Evolutionary conservation across 1,140 invertebrate genomes (phyloP), one percentile per base, ranked within the genome.

Genomic region (Magallana angulata): DNA sequence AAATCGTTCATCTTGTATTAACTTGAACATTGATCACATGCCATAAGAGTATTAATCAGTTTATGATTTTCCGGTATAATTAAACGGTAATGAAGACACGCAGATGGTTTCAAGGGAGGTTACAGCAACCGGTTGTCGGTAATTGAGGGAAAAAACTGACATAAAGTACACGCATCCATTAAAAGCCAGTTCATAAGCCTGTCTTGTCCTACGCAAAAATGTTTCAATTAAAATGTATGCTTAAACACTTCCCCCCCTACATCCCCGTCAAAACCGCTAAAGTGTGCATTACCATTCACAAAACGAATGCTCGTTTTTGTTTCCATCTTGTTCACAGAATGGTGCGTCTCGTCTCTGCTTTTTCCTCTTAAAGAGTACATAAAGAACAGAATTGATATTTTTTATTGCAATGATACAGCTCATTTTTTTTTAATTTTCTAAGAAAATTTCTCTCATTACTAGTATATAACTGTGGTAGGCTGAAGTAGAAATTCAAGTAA

Each of bases 121-220:
- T 48, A 48, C 36, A 48, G 36, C 18, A 30, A 76, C 68, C 9
- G 24, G 7, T 30, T 76, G 24, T 12, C 18, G 11, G 18, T 76
- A 76, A 76, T 76, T 76, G 68, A 12, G 60, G 36, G 3, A 62
- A 62, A 76, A 12, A 76, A 36, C 24, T 71, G 64, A 71, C 36
- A 48, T 76, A 76, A 76, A 76, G 68, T 76, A 76, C 68, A 76
- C 11, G 6, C 24, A 76, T 36, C 24, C 68, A 76, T 76, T 76
- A 76, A 76, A 76, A 7, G 9, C 7, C 68, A 9, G 7, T 30
- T 76, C 68, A 12, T 30, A 62, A n/a, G 36, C 1, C 36, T 48
- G 36, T 48, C 36, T 62, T 12, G 11, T 64, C 68, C 24, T 76
- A 30, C 24, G 68, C 24, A 76, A 30, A 30, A 76, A 36, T 30